phyloP scores from a whole-genome alignment of 2,797 vertebrate species.

The Sardinella longiceps region DNA sequence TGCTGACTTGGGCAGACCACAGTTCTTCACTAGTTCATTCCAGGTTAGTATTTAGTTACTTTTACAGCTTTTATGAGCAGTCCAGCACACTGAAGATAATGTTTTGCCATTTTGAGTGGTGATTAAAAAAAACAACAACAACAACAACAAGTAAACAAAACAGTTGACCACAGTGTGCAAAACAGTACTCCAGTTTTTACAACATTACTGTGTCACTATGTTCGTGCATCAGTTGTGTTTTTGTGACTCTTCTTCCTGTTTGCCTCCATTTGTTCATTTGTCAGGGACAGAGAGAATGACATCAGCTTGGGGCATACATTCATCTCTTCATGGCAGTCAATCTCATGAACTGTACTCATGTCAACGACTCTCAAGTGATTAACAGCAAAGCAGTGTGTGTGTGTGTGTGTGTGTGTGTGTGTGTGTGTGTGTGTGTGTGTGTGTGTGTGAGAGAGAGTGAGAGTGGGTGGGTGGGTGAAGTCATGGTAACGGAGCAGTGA shows the following conservation, averaged over 20 bases:
- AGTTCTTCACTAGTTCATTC: no score
- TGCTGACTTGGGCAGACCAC: no score
- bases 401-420: not conserved
- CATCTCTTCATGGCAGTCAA: not conserved
- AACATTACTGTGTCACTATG: no score
- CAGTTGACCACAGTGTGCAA: no score
- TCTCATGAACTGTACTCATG: slow-evolving; percentile 18
- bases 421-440: not conserved
- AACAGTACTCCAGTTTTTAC: no score
- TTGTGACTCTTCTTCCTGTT: no score
- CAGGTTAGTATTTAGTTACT: no score
- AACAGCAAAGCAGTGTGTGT: slow-evolving; percentile 14
- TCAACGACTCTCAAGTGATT: not conserved
- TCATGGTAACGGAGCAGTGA: not conserved
- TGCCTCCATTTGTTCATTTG: no score
- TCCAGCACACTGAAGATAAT: no score
- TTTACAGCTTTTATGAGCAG: no score
- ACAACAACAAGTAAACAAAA: no score
- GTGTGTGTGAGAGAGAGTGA: not conserved
- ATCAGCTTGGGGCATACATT: not conserved
- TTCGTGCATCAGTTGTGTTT: no score
- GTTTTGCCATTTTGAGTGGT: not conserved
- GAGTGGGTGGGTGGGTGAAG: not conserved
- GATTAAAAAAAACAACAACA: not conserved
- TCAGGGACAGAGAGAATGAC: not conserved